A percentile compares a stretch with the other conserved stretches of the same genome.
Evolutionary conservation across 2,113 vertebrate genomes (phyloP).

Genomic region (Castor canadensis): DNA sequence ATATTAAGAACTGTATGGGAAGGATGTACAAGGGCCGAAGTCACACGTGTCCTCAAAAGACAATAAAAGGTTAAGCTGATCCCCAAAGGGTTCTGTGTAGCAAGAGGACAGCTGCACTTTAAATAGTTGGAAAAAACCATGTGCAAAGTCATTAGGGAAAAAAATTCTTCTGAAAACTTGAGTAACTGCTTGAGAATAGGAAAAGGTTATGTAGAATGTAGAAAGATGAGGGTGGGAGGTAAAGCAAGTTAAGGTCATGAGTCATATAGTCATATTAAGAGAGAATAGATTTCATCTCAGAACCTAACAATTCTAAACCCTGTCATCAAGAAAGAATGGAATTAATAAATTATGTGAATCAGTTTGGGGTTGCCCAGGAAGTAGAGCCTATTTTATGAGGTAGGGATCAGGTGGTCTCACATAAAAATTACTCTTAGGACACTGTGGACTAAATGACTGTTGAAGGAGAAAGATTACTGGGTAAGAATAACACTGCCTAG

Average conservation of each 20-base stretch:
- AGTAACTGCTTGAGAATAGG: not conserved
- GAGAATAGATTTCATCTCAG: not conserved
- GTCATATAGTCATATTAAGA: not conserved
- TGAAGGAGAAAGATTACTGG: not conserved
- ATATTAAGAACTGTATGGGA: not conserved
- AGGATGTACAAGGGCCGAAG: not conserved
- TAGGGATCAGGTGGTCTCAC: not conserved
- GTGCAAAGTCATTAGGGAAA: not conserved
- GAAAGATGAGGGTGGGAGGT: not conserved
- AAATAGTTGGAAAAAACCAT: not conserved
- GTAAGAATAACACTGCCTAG: not conserved
- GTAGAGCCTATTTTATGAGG: not conserved
- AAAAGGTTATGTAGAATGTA: not conserved
- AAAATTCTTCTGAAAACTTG: not conserved
- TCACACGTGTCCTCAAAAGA: not conserved
- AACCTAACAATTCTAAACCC: not conserved
- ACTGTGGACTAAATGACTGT: not conserved
- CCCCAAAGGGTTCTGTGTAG: not conserved
- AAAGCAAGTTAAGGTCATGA: not conserved
- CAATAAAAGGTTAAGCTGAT: not conserved
- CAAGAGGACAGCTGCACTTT: not conserved
- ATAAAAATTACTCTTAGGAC: not conserved
- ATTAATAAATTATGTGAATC: not conserved
- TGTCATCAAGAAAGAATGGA: not conserved
- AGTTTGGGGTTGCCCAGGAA: not conserved